These are phyloP conservation scores for Mystacides longicornis DNA, from an alignment of 2,888 invertebrate species.

Conservation along the genomic window DNA sequence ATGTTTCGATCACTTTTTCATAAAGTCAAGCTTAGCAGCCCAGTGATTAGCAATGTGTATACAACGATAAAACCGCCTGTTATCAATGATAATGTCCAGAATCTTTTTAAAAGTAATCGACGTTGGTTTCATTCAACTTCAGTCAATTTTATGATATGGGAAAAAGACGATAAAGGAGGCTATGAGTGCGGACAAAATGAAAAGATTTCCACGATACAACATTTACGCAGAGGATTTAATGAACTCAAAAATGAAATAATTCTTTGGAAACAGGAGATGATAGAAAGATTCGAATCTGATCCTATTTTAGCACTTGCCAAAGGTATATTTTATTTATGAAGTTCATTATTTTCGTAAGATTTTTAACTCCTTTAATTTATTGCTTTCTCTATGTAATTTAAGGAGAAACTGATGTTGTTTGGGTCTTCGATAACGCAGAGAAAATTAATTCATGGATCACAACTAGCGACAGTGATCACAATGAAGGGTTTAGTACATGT, in stretches of 20 bases:
- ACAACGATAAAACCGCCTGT: no score
- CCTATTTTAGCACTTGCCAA: conserved; percentile 36
- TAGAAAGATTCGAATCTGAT: conserved; percentile 56
- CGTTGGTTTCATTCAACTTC: conserved; percentile 29
- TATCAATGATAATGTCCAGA: no score
- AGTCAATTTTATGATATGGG: conserved; percentile 43
- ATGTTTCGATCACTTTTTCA: no score
- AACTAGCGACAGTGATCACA: conserved; percentile 73
- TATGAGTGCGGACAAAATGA: conserved; percentile 40
- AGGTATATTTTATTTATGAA: conserved; percentile 10
- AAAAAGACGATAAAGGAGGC: conserved; percentile 53
- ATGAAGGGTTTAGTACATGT: conserved; percentile 68
- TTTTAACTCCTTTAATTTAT: no score
- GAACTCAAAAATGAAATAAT: conserved; percentile 59
- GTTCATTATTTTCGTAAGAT: no score
- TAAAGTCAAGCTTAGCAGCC: no score
- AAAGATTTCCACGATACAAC: conserved; percentile 43
- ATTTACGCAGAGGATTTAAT: conserved; percentile 56
- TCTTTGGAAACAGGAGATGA: conserved; percentile 60
- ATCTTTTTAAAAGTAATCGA: no score
- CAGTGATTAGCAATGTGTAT: no score
- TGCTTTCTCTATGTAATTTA: conserved; percentile 19
- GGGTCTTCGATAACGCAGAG: conserved; percentile 59
- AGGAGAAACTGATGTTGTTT: conserved; percentile 68
- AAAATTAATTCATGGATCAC: conserved; percentile 64